Base-by-base conservation (phyloP, 2,113 vertebrate genomes). In the Archilochus colubris region DNA sequence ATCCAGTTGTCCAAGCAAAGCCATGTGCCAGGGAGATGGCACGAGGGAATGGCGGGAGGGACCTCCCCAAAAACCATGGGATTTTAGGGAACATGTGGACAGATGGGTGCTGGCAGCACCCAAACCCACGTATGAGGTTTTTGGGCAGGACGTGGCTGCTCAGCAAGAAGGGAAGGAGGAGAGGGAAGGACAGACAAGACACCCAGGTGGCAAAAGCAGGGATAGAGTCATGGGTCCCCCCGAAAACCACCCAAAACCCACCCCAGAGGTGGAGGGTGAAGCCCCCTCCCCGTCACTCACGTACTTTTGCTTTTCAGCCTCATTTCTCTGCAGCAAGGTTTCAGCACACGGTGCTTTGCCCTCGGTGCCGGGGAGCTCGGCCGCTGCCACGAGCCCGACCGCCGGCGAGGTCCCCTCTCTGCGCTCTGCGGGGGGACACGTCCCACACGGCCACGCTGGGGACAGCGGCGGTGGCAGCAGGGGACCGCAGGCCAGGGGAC, bases 231-330 rank as follows among this genome's bases (percentile, higher is more conserved):
- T 0, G 3, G 0, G 10, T 31, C 2, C 14, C 25, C 31, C 0
- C 7, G 10, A 51, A 40, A 40, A 10, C 36, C 15, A 4, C 27
- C 75, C 79, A 40, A 1, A 1, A 21, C 5, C 0, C 5, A 6
- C n/a, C 61, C 78, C 15, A 0, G 4, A 12, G 4, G 44, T 0
- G 1, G n/a, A 7, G 24, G 7, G 38, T 2, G 57, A 23, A 33
- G 48, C 36, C 64, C 38, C 7, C 0, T 4, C 2, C 1, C 33
- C 3, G 2, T 9, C 50, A 84, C 91, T 92, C 97, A 98, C 98
- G 96, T 97, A 99, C 99, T 98, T 98, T 59, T 98, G 98, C 77
- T 98, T 97, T 87, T 98, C 98, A n/a, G 96, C 97, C 96, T 98
- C 98, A 98, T 98, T 97, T 96, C 98, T 98, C 89, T 98, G 98